phyloP scores from a whole-genome alignment of 2,888 invertebrate genomes.

The Pyrocoelia pectoralis region DNA sequence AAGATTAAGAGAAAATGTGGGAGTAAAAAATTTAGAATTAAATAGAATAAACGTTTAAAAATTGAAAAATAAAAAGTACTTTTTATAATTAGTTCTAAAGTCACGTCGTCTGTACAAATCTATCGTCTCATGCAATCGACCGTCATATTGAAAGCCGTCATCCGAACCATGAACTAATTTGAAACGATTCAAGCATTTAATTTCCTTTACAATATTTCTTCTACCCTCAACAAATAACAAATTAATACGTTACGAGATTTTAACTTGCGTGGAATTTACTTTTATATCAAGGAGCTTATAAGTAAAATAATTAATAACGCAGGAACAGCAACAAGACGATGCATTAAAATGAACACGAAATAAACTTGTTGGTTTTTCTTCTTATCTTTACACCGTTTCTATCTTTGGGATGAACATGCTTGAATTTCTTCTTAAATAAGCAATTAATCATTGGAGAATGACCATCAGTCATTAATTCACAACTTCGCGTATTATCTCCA shows the following conservation, averaged over 20 bases:
- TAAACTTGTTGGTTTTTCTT: constrained; percentile 36
- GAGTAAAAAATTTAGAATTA: too few relatives aligned
- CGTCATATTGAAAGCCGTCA: too few relatives aligned
- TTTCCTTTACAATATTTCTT: too few relatives aligned
- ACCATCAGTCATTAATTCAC: constrained; percentile 42
- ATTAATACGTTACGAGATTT: neutral
- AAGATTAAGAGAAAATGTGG: too few relatives aligned
- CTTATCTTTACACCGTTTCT: constrained; percentile 37
- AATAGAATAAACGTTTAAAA: too few relatives aligned
- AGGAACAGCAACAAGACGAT: constrained; percentile 31
- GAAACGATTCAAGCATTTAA: too few relatives aligned
- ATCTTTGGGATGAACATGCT: constrained; percentile 35
- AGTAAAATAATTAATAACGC: constrained; percentile 35
- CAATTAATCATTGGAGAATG: constrained; percentile 41
- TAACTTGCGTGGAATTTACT: constrained; percentile 4
- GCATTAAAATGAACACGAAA: constrained; percentile 41
- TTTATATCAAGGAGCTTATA: neutral
- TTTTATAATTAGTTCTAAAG: too few relatives aligned
- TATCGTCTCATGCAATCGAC: too few relatives aligned
- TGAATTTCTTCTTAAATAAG: constrained; percentile 42
- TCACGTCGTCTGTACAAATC: too few relatives aligned
- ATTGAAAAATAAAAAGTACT: too few relatives aligned
- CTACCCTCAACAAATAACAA: too few relatives aligned
- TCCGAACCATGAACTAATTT: too few relatives aligned
- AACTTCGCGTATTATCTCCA: constrained; percentile 29